Evolutionary conservation across 2,113 vertebrate species (phyloP).

Genomic region (Phrynocephalus versicolor): DNA sequence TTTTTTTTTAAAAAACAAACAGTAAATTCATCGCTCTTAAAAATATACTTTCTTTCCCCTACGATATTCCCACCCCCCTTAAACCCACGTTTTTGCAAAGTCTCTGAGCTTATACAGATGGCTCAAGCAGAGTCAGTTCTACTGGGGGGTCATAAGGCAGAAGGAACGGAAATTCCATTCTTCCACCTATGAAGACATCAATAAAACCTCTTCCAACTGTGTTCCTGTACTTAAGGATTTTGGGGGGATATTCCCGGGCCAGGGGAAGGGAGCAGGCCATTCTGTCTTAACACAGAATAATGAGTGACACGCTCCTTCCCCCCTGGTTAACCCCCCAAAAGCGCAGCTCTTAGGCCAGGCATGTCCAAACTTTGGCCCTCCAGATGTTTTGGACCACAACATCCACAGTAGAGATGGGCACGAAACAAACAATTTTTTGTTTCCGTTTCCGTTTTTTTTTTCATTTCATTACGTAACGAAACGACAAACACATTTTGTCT

Average conservation of each 20-base stretch:
- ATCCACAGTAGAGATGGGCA: no score
- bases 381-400: no score
- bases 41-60: slow-evolving; percentile 23
- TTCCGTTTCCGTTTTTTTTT: no score
- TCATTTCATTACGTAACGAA: no score
- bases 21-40: not conserved
- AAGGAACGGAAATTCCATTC: not conserved
- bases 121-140: not conserved
- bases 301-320: not conserved
- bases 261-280: not conserved
- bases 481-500: no score
- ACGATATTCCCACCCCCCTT: not conserved
- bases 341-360: not conserved
- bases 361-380: no score
- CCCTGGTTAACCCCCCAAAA: no score
- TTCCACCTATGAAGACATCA: not conserved
- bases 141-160: not conserved
- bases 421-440: no score
- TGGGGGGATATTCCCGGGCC: not conserved
- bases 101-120: slow-evolving; percentile 1
- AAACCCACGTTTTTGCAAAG: not conserved
- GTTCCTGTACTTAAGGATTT: not conserved
- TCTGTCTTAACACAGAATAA: not conserved
- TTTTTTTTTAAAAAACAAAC: not conserved
- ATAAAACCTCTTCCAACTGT: not conserved